These are phyloP conservation scores for Sparidentex hasta DNA, from an alignment of 2,797 vertebrate species.

Conservation along the genomic window DNA sequence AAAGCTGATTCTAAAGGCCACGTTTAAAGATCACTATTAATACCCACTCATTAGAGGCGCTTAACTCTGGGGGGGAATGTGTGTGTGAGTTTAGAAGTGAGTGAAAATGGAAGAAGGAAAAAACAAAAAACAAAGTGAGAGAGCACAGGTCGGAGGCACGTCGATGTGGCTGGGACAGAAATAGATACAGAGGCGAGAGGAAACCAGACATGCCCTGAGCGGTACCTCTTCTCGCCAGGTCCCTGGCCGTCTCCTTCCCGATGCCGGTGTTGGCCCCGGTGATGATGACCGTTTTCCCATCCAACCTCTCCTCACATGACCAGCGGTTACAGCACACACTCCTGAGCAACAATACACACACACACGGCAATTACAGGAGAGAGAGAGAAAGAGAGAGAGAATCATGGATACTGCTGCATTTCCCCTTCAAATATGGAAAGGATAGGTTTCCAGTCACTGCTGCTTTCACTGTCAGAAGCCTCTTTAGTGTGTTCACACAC, in stretches of 20 bases:
- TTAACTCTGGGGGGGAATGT: conserved; percentile 42
- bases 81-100: conserved; percentile 14
- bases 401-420: no score
- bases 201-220: background rate
- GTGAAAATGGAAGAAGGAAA: background rate
- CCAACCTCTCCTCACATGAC: conserved; percentile 82
- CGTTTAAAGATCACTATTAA: conserved; percentile 38
- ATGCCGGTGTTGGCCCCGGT: conserved; percentile 88
- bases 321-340: conserved; percentile 78
- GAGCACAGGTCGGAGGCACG: background rate
- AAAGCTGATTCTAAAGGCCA: conserved; percentile 30
- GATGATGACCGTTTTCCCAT: conserved; percentile 85
- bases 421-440: no score
- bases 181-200: conserved; percentile 6
- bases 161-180: background rate
- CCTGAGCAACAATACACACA: conserved; percentile 37
- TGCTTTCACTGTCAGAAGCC: background rate
- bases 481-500: background rate
- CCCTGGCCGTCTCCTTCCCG: conserved; percentile 86
- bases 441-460: background rate
- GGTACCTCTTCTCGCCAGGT: conserved; percentile 86
- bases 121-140: background rate
- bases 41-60: conserved; percentile 17
- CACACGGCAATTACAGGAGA: background rate
- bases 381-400: no score